Conservation (phyloP, 2,113 vertebrate species). For the Struthio camelus region DNA sequence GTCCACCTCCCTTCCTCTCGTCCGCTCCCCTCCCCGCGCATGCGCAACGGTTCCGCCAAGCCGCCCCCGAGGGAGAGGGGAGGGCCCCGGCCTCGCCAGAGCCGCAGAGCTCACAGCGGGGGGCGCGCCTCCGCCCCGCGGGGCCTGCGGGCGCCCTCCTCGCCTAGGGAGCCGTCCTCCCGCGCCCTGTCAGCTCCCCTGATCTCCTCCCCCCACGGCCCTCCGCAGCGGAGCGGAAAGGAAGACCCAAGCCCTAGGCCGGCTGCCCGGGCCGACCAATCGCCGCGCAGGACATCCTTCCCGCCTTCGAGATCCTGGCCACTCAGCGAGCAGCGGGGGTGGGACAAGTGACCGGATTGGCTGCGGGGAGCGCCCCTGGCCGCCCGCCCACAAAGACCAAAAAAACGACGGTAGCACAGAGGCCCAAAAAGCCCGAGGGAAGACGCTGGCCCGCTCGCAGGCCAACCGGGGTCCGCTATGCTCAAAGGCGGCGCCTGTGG, state of each 20-base stretch:
- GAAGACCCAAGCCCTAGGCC: neutral
- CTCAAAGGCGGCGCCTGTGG: neutral
- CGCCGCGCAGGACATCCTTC: conserved; percentile 37
- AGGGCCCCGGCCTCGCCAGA: neutral
- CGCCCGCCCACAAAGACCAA: neutral
- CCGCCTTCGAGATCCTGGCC: neutral
- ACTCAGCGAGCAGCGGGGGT: neutral
- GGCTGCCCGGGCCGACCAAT: neutral
- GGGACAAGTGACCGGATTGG: conserved; percentile 5
- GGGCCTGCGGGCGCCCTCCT: neutral
- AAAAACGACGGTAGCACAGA: conserved; percentile 89
- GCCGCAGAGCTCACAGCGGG: too few relatives aligned
- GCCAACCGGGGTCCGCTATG: too few relatives aligned
- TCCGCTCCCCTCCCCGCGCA: neutral
- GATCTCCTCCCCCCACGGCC: too few relatives aligned
- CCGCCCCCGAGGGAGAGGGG: too few relatives aligned
- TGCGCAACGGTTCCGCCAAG: neutral
- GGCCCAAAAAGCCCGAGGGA: conserved; percentile 88
- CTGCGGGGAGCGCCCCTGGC: neutral
- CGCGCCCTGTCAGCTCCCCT: fast-evolving
- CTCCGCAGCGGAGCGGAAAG: neutral
- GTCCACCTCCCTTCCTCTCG: neutral
- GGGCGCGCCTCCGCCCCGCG: neutral
- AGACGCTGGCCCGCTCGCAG: neutral
- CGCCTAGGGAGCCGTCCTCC: too few relatives aligned